Percentiles rank a stretch among this genome's conserved stretches.
These are phyloP conservation scores for Danio tinwini DNA, from an alignment of 2,797 vertebrate species.

Conservation along the genomic window DNA sequence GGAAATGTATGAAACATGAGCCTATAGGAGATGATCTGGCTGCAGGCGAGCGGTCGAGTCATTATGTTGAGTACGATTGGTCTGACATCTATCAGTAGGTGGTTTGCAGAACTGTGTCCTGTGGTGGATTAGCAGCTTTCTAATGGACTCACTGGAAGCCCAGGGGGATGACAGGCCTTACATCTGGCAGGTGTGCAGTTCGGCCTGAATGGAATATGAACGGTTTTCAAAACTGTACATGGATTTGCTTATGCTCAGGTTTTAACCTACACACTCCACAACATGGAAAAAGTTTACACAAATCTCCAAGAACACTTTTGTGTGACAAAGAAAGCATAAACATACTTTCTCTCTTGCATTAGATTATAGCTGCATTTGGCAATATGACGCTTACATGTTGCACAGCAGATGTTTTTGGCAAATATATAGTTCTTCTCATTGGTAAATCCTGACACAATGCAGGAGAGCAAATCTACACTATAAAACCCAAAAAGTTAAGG, in stretches of 20 bases:
- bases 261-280: neutral
- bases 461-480: too few species aligned
- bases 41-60: slow-evolving; percentile 6
- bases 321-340: too few species aligned
- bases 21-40: neutral
- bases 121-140: slow-evolving; percentile 38
- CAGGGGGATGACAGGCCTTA: neutral
- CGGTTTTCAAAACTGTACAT: neutral
- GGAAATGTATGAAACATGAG: slow-evolving; percentile 46
- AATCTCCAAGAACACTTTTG: too few species aligned
- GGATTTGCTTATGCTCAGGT: neutral
- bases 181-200: slow-evolving; percentile 21
- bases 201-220: neutral
- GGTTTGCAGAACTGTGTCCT: slow-evolving; percentile 24
- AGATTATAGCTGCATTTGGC: too few species aligned
- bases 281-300: too few species aligned
- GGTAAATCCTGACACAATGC: too few species aligned
- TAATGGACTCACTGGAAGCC: slow-evolving; percentile 10
- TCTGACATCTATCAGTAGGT: slow-evolving; percentile 34
- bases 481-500: too few species aligned
- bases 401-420: too few species aligned
- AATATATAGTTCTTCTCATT: too few species aligned
- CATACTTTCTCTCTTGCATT: too few species aligned
- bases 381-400: too few species aligned
- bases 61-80: slow-evolving; percentile 25